Evolutionary conservation across 2,888 invertebrate species (phyloP).

Genomic region (Cephus pulcher): DNA sequence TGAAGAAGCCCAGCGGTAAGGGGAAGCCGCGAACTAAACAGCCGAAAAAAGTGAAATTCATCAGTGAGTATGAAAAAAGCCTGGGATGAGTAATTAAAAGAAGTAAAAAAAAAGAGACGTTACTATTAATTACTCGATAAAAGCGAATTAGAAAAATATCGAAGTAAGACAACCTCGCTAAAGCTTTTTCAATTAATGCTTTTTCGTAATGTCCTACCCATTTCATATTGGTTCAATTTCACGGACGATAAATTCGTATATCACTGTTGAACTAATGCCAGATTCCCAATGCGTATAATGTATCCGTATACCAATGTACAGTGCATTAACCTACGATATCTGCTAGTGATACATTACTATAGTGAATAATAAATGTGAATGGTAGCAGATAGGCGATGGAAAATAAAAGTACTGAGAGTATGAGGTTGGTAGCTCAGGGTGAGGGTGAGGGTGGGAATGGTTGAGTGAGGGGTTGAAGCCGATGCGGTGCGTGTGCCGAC

Average conservation of each 20-base stretch:
- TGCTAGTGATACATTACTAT: background rate
- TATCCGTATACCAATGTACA: background rate
- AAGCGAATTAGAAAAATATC: background rate
- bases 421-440: background rate
- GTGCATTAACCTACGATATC: background rate
- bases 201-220: background rate
- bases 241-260: background rate
- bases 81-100: background rate
- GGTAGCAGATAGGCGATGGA: slow-evolving; percentile 1
- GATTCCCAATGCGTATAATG: background rate
- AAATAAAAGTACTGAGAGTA: slow-evolving; percentile 13
- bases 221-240: background rate
- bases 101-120: background rate
- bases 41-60: slow-evolving; percentile 91
- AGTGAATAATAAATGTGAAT: background rate
- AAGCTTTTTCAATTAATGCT: background rate
- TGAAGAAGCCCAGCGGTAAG: slow-evolving; percentile 83
- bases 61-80: slow-evolving; percentile 78
- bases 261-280: background rate
- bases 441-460: background rate
- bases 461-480: slow-evolving; percentile 18
- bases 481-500: slow-evolving; percentile 44
- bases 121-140: background rate
- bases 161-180: background rate
- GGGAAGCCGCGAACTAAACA: slow-evolving; percentile 85